Evolutionary conservation across 2,113 vertebrate genomes (phyloP), one percentile per base, ranked within the genome.

Genomic region (Strigops habroptila): DNA sequence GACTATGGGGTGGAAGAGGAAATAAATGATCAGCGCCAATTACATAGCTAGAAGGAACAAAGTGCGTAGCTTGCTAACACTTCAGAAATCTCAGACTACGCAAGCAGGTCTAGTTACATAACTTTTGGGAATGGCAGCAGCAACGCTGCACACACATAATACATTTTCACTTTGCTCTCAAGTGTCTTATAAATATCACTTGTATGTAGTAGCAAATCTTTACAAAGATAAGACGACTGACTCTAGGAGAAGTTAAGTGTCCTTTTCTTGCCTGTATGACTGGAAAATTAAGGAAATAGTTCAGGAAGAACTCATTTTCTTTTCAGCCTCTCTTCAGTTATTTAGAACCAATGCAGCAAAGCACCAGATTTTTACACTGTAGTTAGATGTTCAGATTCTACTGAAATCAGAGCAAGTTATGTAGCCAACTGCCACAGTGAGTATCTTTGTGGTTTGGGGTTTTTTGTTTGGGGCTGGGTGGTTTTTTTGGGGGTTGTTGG

Each of bases 171-270:
- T 84, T 51, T 43, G 33, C 44, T 65, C 73, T 62, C 15, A 68
- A 75, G 27, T 19, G 16, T 23, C 23, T 86, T 59, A 24, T 1
- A 82, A 85, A n/a, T 28, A 67, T 23, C 28, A 63, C 12, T 53
- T 75, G 27, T 16, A 39, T 19, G 18, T 4, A 5, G 48, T 14
- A 79, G 71, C 18, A 62, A 69, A 71, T 23, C n/a, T 62, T 33
- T 31, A 17, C 0, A 0, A 81, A 41, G 44, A 17, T 7, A 71
- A 68, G 33, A 14, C 0, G 1, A 85, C 16, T 1, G 3, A 79
- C 18, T 28, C 25, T 68, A 23, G 39, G 48, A 65, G 18, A 75
- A 51, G 11, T 41, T 9, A 73, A 22, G 35, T 7, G 11, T 55
- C 16, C 21, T 81, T 74, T 67, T 68, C 62, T n/a, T 77, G n/a